These are phyloP conservation scores for Plemyria rubiginata DNA, from an alignment of 2,888 invertebrate genomes.

Conservation along the genomic window DNA sequence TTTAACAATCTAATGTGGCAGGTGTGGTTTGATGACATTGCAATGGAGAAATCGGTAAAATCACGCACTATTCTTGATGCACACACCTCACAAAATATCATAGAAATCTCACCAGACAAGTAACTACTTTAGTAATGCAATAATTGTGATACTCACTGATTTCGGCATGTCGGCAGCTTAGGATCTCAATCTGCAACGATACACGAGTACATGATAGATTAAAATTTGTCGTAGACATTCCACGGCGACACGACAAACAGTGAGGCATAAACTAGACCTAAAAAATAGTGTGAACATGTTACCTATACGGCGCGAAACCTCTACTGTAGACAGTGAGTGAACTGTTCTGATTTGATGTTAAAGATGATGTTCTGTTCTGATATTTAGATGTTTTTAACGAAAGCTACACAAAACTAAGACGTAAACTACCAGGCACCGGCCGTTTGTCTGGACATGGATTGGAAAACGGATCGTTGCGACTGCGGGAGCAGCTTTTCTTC, in stretches of 20 bases:
- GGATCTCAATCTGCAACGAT: constrained; percentile 79
- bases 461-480: constrained; percentile 53
- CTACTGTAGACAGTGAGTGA: constrained; percentile 40
- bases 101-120: constrained; percentile 5
- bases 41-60: constrained; percentile 74
- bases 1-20: constrained; percentile 36
- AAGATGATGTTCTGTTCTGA: no score
- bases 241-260: constrained; percentile 43
- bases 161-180: constrained; percentile 86
- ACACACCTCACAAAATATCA: constrained; percentile 18
- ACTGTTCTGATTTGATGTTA: no score
- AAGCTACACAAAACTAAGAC: constrained; percentile 54
- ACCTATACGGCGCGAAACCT: constrained; percentile 39
- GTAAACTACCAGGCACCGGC: constrained; percentile 72
- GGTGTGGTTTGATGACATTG: constrained; percentile 64
- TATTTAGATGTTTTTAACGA: constrained; percentile 54
- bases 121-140: background rate
- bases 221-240: constrained; percentile 56
- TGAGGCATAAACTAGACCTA: constrained; percentile 53
- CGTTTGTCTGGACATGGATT: constrained; percentile 57
- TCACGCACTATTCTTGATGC: constrained; percentile 40
- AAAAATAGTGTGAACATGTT: constrained; percentile 44
- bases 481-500: constrained; percentile 32
- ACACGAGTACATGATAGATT: constrained; percentile 53
- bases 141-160: constrained; percentile 81